Percentiles rank a stretch among this genome's conserved stretches.
Evolutionary conservation across 2,797 vertebrate genomes (phyloP).

Genomic region (Poliocrania exsul): DNA sequence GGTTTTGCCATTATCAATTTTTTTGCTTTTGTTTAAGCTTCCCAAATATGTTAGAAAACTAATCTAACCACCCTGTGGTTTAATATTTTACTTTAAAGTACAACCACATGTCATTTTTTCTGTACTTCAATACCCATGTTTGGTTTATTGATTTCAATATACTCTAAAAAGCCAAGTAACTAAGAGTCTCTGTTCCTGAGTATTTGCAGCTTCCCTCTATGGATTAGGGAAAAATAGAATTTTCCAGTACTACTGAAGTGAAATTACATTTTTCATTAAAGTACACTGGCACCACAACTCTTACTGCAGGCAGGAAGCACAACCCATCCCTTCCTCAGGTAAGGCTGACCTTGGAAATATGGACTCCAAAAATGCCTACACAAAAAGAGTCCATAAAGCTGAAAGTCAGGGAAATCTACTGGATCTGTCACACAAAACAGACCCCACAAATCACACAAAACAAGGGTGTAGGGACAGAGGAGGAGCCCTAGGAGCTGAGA

Average conservation of each 20-base stretch:
- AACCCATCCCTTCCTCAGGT: background rate
- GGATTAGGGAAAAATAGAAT: background rate
- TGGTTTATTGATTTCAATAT: constrained; percentile 52
- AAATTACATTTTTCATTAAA: background rate
- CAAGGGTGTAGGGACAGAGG: background rate
- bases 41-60: background rate
- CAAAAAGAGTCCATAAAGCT: background rate
- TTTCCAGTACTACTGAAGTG: background rate
- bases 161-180: constrained; percentile 55
- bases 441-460: background rate
- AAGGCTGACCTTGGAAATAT: background rate
- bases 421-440: background rate
- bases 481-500: background rate
- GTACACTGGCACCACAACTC: background rate
- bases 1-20: background rate
- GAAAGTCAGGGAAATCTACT: background rate
- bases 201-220: constrained; percentile 8
- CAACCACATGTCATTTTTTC: background rate
- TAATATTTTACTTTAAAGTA: constrained; percentile 9
- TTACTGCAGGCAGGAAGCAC: background rate
- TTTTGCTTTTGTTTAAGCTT: background rate
- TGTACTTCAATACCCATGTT: constrained; percentile 41
- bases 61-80: background rate
- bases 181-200: constrained; percentile 15
- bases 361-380: background rate